phyloP scores from a whole-genome alignment of 2,797 vertebrate species.

The Lerista edwardsae region DNA sequence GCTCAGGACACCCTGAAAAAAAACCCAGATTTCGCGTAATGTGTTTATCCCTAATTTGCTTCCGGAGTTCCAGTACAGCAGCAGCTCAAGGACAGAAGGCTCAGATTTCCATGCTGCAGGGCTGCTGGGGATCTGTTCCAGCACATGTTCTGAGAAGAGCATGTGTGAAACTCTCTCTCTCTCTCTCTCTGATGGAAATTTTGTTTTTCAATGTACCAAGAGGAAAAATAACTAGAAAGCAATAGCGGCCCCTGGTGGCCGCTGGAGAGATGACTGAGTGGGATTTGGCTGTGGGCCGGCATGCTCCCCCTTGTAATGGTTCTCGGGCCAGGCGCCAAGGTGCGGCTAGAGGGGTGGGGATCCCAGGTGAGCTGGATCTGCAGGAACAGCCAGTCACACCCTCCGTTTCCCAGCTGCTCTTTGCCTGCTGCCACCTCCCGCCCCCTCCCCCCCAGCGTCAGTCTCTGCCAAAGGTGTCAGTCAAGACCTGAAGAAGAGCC shows the following conservation, averaged over 20 bases:
- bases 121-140: not conserved
- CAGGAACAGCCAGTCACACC: conserved; percentile 6
- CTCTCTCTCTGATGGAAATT: not conserved
- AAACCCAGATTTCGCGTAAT: too few relatives aligned
- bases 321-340: not conserved
- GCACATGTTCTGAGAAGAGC: not conserved
- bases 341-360: not conserved
- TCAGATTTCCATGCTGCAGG: not conserved
- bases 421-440: not conserved
- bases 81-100: not conserved
- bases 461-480: not conserved
- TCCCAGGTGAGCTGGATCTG: not conserved
- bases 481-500: too few relatives aligned
- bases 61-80: too few relatives aligned
- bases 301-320: not conserved
- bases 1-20: too few relatives aligned
- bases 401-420: not conserved
- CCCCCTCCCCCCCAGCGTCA: not conserved
- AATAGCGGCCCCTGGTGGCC: not conserved
- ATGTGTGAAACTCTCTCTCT: too few relatives aligned
- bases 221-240: not conserved
- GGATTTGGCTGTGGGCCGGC: not conserved
- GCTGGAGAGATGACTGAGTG: too few relatives aligned
- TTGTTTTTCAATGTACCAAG: too few relatives aligned
- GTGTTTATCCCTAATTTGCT: too few relatives aligned